Evolutionary conservation across 2,113 vertebrate genomes (phyloP).

Genomic region (Alligator sinensis): DNA sequence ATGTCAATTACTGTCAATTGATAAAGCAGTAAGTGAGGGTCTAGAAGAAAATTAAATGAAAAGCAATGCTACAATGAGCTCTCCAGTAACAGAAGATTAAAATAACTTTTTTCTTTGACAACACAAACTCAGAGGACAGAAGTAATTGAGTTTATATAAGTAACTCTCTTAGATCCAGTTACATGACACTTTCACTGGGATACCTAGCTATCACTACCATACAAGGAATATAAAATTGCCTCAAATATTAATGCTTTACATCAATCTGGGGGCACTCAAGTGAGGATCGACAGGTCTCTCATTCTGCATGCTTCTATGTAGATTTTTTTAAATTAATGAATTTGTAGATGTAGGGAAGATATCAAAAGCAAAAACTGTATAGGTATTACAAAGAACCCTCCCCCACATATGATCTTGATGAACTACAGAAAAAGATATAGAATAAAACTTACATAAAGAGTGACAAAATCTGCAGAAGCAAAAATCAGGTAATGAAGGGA

Average conservation of each 20-base stretch:
- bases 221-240: background rate
- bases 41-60: background rate
- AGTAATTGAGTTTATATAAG: background rate
- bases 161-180: background rate
- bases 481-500: background rate
- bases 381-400: background rate
- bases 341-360: background rate
- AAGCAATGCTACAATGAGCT: background rate
- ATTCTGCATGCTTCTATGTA: background rate
- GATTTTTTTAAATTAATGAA: background rate
- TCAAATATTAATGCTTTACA: background rate
- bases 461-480: too few species aligned
- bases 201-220: background rate
- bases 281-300: rapidly evolving
- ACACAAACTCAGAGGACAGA: background rate
- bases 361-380: background rate
- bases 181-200: background rate
- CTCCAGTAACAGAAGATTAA: background rate
- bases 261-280: background rate
- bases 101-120: background rate
- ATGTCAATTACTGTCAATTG: background rate
- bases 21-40: background rate
- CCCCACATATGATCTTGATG: background rate
- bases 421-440: background rate
- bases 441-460: background rate